Evolutionary conservation across 2,113 vertebrate genomes (phyloP), one percentile per base, ranked within the genome.

Genomic region (Oreochromis tanganicae): DNA sequence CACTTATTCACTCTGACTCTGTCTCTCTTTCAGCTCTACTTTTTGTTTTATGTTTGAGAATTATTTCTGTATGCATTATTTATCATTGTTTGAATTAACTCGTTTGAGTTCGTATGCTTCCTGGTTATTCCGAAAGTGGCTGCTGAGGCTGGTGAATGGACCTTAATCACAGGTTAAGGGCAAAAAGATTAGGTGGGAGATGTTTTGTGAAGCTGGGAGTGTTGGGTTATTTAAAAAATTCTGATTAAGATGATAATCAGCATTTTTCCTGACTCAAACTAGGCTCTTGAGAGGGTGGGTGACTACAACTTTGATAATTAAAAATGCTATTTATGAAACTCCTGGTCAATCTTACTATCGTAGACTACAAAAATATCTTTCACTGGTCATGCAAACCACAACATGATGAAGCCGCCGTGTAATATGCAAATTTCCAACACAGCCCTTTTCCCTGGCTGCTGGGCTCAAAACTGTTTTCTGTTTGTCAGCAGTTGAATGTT

Each of bases 1-100:
- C n/a, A 8, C 34, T 24, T 52, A 3, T n/a, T 52, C 71, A 17
- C 55, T 57, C 52, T 19, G 32, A 38, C 34, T 50, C 27, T 8
- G 17, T 8, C 56, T 80, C 11, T 50, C 71, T 55, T 79, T 73
- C 55, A 46, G 52, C 80, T 84, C 34, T 87, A 10, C 79, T 83
- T 87, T 87, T 59, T 75, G 85, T 43, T 10, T 66, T 50, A 89
- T 85, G 80, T 86, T 90, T 84, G 24, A 56, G 41, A 82, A 66
- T 85, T 36, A 32, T 66, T 21, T 29, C 24, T 36, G 17, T 52
- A 7, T 93, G 52, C 93, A 89, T 90, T 82, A 92, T 90, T 82
- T 24, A 88, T 85, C 7, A 38, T 21, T 54, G 43, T 87, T 84
- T 46, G 32, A 75, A 59, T 68, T 17, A 66, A 52, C 71, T 85